Percentiles rank a stretch among this genome's conserved stretches.
phyloP scores from a whole-genome alignment of 2,113 vertebrate genomes.

The Psammodynastes pulverulentus region DNA sequence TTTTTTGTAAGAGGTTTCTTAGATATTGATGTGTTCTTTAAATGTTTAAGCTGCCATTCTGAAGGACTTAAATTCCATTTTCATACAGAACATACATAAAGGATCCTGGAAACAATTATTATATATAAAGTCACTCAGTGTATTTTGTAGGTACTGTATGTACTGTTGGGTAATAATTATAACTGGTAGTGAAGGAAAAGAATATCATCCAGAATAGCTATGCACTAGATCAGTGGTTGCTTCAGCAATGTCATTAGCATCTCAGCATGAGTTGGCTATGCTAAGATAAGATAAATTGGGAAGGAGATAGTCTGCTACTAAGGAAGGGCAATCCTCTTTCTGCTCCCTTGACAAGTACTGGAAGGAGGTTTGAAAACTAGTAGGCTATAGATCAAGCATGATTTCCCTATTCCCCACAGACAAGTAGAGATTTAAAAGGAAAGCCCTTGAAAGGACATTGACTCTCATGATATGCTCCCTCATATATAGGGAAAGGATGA shows the following conservation, averaged over 20 bases:
- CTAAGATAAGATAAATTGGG: not conserved
- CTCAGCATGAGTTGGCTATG: not conserved
- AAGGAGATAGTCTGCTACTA: not conserved
- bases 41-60: not conserved
- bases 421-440: not conserved
- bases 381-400: not conserved
- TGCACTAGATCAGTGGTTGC: not conserved
- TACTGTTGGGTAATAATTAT: not conserved
- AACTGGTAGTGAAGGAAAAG: not conserved
- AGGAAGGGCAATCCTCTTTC: not conserved
- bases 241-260: not conserved
- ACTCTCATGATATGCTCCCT: not conserved
- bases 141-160: not conserved
- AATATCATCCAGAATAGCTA: not conserved
- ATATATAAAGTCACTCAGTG: not conserved
- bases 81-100: not conserved
- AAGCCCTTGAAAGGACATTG: not conserved
- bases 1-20: not conserved
- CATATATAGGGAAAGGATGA: not conserved
- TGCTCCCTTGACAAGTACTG: not conserved
- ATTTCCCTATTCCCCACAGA: not conserved
- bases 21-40: not conserved
- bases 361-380: not conserved
- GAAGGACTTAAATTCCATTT: not conserved
- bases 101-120: not conserved